Base-by-base conservation (phyloP, 2,797 vertebrate genomes). In the Eulemur mongoz region DNA sequence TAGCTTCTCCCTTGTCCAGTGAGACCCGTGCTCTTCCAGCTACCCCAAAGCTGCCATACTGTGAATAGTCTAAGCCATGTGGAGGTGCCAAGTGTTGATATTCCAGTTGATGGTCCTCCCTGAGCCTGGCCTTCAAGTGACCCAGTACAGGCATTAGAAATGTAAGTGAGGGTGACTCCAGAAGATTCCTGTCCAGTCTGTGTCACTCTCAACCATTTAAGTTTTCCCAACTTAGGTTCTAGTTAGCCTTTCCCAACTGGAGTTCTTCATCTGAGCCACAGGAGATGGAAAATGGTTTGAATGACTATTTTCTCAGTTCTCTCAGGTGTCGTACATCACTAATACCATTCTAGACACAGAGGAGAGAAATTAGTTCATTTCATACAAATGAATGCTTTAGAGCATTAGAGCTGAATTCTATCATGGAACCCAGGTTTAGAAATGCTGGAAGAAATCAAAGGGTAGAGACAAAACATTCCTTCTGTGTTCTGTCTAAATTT, bases 301-400 rank as follows among this genome's bases (percentile, higher is more conserved):
- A 43, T 79, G 70, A 67, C 52, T 80, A 5, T 96, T 83, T 96
- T 79, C 35, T 76, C 27, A 57, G 12, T 92, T 96, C 22, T 91
- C 45, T 45, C 22, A 65, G 83, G 8, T 86, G 18, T 50, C 7
- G 50, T n/a, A 75, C 1, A n/a, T 40, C 45, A 75, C 8, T 79
- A 89, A 54, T 75, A 84, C 23, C 59, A 83, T 91, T 89, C 38
- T 75, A 91, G 65, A 93, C 73, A 48, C 3, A 52, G 38, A 87
- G 32, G 59, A 94, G 83, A 95, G n/a, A 94, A 85, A 91, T 52
- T 65, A 50, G 9, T 69, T 89, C 45, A 52, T 95, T 52, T 32
- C 27, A 89, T 65, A 72, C 8, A 69, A 85, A 85, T 91, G 23
- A 17, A 90, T 89, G 13, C 7, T 73, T 73, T 76, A 65, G 57